These are phyloP conservation scores for Gymnobelideus leadbeateri DNA, from an alignment of 2,113 vertebrate genomes.

Conservation along the genomic window DNA sequence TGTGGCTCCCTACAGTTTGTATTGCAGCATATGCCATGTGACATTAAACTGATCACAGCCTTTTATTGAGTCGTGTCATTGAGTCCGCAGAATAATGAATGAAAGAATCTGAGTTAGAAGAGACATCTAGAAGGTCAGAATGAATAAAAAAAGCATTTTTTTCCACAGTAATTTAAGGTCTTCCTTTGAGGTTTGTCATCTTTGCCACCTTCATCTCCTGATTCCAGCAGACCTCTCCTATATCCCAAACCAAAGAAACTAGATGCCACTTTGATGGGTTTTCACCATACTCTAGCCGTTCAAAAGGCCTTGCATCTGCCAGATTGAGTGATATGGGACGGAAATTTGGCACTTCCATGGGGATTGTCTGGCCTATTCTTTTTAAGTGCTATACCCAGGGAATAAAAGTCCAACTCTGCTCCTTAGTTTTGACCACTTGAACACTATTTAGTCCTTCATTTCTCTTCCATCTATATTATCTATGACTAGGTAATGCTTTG, in stretches of 20 bases:
- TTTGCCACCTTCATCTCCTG: neutral
- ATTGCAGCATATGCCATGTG: neutral
- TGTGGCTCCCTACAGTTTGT: no score
- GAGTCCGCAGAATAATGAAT: neutral
- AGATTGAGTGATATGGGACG: neutral
- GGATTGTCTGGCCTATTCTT: neutral
- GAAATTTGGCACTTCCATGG: neutral
- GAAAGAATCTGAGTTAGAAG: neutral
- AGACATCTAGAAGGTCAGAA: neutral
- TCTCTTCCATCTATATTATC: neutral
- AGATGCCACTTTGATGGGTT: neutral
- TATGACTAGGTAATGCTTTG: neutral
- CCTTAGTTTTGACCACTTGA: neutral
- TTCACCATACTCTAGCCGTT: neutral
- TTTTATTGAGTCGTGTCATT: neutral
- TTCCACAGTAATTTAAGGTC: neutral
- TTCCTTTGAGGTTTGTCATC: neutral
- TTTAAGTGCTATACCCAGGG: neutral
- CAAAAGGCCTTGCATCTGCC: neutral
- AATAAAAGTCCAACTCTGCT: neutral
- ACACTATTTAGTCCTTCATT: neutral
- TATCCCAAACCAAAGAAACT: neutral
- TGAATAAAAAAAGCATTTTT: neutral
- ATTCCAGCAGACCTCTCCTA: neutral
- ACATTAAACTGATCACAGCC: neutral